Conservation (phyloP, 2,888 invertebrate species). For the Oxyteleia sp. region DNA sequence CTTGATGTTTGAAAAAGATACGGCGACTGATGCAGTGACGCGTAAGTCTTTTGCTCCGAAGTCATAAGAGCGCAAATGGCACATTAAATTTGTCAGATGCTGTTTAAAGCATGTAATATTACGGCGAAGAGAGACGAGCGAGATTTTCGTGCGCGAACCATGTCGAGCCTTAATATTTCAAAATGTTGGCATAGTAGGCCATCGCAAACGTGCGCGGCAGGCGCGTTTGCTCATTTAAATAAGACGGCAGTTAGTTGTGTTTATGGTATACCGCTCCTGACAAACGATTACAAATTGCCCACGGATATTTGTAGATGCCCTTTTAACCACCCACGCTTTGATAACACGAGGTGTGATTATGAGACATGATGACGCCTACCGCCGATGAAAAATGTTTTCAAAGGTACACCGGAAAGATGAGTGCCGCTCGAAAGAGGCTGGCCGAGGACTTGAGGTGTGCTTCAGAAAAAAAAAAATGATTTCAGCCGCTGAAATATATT, state of each 20-base stretch:
- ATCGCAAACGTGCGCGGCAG: constrained; percentile 71
- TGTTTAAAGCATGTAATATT: constrained; percentile 73
- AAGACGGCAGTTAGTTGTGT: constrained; percentile 86
- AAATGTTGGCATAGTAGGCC: constrained; percentile 75
- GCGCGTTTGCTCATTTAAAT: constrained; percentile 84
- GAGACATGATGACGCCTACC: constrained; percentile 62
- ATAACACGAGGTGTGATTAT: constrained; percentile 71
- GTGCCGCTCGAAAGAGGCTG: constrained; percentile 35
- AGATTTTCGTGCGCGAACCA: constrained; percentile 72
- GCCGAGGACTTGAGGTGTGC: constrained; percentile 50
- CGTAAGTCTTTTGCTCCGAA: constrained; percentile 52
- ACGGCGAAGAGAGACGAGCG: constrained; percentile 66
- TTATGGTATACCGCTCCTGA: constrained; percentile 84
- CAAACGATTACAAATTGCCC: constrained; percentile 87
- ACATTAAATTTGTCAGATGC: constrained; percentile 72
- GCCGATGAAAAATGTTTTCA: constrained; percentile 66
- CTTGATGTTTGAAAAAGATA: constrained; percentile 64
- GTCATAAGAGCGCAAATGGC: constrained; percentile 69
- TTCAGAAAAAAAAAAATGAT: constrained; percentile 35
- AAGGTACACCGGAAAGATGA: constrained; percentile 39
- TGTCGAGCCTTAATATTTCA: constrained; percentile 77
- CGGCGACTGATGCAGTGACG: constrained; percentile 54
- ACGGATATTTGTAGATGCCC: constrained; percentile 73
- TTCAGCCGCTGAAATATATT: constrained; percentile 54
- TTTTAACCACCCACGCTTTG: constrained; percentile 75